Conservation (phyloP, 2,888 invertebrate species). For the Ommatoiulus sabulosus region DNA sequence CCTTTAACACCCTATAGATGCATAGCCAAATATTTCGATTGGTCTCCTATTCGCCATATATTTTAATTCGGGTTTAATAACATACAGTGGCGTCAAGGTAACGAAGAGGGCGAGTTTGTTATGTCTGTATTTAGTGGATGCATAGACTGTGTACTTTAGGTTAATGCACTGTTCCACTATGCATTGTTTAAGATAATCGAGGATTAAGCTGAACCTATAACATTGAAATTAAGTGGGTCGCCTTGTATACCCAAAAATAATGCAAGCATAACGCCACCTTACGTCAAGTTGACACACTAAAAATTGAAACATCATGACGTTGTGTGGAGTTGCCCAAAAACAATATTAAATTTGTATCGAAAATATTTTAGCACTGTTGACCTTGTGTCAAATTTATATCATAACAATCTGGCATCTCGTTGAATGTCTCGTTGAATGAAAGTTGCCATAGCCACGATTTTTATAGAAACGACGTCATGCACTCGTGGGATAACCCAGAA, state of each 20-base stretch:
- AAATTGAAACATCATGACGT: background rate
- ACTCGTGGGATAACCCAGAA: slow-evolving; percentile 27
- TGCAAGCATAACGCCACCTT: background rate
- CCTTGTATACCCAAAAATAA: background rate
- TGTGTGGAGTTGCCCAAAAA: background rate
- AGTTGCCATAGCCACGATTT: background rate
- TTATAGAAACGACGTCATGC: background rate
- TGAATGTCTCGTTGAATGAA: background rate
- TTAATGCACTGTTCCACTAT: background rate
- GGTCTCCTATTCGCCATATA: too few relatives aligned
- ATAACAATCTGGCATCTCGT: background rate
- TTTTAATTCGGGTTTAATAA: too few relatives aligned
- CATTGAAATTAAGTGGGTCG: background rate
- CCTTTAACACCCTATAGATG: too few relatives aligned
- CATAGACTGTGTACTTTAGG: background rate
- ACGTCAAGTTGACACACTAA: background rate
- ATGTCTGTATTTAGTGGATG: background rate
- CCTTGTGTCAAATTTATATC: slow-evolving; percentile 43
- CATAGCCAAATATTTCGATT: too few relatives aligned
- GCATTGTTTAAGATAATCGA: background rate
- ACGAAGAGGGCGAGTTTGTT: too few relatives aligned
- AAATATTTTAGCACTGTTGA: background rate
- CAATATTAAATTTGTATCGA: slow-evolving; percentile 22
- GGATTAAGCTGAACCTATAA: background rate
- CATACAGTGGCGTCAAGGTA: too few relatives aligned